Percentiles rank a stretch among this genome's conserved stretches.
Evolutionary conservation across 2,888 invertebrate genomes (phyloP).

Genomic region (Helicoverpa assulta): DNA sequence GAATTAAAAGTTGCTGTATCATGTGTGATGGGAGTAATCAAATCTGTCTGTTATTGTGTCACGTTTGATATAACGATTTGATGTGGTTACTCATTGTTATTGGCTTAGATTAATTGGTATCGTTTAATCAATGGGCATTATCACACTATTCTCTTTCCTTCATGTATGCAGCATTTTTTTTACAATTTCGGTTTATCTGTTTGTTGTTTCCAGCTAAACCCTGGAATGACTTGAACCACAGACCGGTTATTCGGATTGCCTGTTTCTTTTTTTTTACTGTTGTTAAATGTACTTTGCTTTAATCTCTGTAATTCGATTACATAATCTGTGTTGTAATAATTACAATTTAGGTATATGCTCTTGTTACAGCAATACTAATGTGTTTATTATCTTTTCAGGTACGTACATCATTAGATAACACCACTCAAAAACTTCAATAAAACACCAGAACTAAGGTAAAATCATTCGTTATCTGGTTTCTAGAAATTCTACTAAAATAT

Average conservation of each 20-base stretch:
- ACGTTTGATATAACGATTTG: background rate
- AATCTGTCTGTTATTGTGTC: background rate
- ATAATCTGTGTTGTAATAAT: background rate
- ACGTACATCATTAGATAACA: conserved; percentile 21
- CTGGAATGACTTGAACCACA: no score
- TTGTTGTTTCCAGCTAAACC: background rate
- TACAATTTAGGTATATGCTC: background rate
- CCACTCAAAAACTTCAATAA: background rate
- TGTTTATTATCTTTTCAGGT: conserved; percentile 49
- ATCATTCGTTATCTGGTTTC: background rate
- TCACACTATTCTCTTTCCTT: background rate
- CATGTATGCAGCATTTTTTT: background rate
- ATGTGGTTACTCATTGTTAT: background rate
- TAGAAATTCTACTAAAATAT: background rate
- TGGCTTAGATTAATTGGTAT: background rate
- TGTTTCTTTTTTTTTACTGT: background rate
- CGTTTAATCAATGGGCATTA: background rate
- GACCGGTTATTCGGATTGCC: no score
- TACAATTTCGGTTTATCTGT: background rate
- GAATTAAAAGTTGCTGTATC: conserved; percentile 36
- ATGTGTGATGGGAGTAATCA: conserved; percentile 7
- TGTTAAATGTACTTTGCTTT: background rate
- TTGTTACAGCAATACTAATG: conserved; percentile 21
- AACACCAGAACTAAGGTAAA: background rate
- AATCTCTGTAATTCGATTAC: background rate